Percentiles rank a stretch among this genome's conserved stretches.
These are phyloP conservation scores for Sinodicranocentrus sp. DNA, from an alignment of 2,888 invertebrate species.

Conservation along the genomic window DNA sequence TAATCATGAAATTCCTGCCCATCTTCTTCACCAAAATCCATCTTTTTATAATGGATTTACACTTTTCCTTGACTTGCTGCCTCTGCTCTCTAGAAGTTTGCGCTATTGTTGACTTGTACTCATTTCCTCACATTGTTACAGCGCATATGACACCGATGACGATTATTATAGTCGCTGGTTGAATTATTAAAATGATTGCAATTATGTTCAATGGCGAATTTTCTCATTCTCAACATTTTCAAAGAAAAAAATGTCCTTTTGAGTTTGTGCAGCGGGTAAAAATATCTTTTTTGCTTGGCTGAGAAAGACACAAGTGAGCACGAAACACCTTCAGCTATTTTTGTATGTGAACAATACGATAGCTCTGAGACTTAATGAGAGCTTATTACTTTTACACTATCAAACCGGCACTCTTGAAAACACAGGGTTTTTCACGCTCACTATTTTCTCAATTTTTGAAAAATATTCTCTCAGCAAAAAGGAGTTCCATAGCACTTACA, in stretches of 20 bases:
- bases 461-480: neutral
- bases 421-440: neutral
- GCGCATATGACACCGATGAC: too few relatives aligned
- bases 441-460: neutral
- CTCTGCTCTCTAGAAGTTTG: too few relatives aligned
- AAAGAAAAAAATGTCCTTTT: slow-evolving; percentile 7
- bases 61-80: too few relatives aligned
- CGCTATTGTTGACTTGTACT: too few relatives aligned
- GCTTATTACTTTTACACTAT: slow-evolving; percentile 4
- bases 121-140: too few relatives aligned
- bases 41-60: too few relatives aligned
- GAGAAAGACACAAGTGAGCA: slow-evolving; percentile 24
- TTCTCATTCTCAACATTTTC: neutral
- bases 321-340: slow-evolving; percentile 36
- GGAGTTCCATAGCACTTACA: too few relatives aligned
- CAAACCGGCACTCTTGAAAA: neutral
- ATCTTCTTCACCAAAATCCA: too few relatives aligned
- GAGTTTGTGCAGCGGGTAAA: neutral
- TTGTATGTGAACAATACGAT: neutral
- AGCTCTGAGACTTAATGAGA: slow-evolving; percentile 1
- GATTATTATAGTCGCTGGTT: neutral
- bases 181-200: neutral
- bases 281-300: slow-evolving; percentile 1
- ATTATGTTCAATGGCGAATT: neutral
- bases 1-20: too few relatives aligned